Conservation (phyloP, 2,113 vertebrate species). For the Mesembrinibis cayennensis region DNA sequence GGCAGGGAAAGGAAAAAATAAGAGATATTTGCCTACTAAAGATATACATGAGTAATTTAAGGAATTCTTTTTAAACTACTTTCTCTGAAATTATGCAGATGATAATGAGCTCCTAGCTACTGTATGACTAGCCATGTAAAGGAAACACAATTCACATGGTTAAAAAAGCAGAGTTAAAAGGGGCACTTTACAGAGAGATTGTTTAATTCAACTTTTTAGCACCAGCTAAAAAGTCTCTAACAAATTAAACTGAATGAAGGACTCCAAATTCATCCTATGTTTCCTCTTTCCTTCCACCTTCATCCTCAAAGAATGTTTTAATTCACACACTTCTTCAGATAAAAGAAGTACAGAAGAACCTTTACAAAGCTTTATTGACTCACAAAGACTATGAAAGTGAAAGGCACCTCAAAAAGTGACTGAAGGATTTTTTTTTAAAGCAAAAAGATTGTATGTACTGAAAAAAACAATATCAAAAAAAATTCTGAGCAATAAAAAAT, state of each 20-base stretch:
- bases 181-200: background rate
- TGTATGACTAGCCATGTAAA: background rate
- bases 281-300: background rate
- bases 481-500: background rate
- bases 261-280: background rate
- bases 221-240: background rate
- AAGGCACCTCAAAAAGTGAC: background rate
- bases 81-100: background rate
- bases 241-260: background rate
- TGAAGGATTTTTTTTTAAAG: background rate
- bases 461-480: background rate
- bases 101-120: background rate
- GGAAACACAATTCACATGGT: background rate
- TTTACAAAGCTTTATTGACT: background rate
- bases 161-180: background rate
- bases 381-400: background rate
- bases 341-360: background rate
- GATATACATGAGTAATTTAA: background rate
- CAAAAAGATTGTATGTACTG: background rate
- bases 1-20: accelerated
- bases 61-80: background rate
- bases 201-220: background rate
- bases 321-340: background rate
- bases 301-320: background rate
- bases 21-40: background rate